phyloP scores from a whole-genome alignment of 92 coral and sea anemone species.

The Paragorgia papillata region DNA sequence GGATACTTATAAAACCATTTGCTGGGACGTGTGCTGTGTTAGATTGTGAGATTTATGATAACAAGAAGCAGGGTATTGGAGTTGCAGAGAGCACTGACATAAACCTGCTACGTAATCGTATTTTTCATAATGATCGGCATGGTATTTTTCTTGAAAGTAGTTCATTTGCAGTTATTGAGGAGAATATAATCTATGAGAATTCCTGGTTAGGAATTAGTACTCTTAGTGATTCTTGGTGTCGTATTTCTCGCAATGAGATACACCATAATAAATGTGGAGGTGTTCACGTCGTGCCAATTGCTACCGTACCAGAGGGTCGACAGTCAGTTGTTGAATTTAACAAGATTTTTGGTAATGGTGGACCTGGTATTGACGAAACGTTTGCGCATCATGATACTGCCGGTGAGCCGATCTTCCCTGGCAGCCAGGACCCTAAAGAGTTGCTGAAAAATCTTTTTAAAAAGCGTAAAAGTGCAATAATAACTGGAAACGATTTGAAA shows the following conservation, averaged over 20 bases:
- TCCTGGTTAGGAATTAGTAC: conserved; percentile 65
- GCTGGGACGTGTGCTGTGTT: conserved; percentile 53
- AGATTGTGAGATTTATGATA: conserved; percentile 66
- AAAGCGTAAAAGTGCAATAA: conserved; percentile 1
- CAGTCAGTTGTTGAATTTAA: conserved; percentile 54
- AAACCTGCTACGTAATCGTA: conserved; percentile 32
- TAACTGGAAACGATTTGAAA: conserved; percentile 54
- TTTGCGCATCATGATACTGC: background rate
- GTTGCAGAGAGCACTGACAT: background rate
- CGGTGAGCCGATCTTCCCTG: background rate
- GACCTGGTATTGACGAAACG: conserved; percentile 56
- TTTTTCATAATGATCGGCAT: conserved; percentile 64
- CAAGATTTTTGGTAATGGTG: conserved; percentile 64
- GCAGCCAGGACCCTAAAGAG: background rate
- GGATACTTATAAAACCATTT: conserved; percentile 53
- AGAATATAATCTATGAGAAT: conserved; percentile 70
- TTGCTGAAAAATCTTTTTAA: no score
- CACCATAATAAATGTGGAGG: conserved; percentile 79
- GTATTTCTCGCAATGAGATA: conserved; percentile 55
- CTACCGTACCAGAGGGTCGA: conserved; percentile 59
- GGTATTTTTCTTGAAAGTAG: conserved; percentile 64
- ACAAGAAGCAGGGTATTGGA: conserved; percentile 54
- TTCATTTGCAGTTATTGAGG: conserved; percentile 24
- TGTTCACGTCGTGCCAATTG: conserved; percentile 51
- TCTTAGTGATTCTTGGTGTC: conserved; percentile 40